Evolutionary conservation across 2,797 vertebrate genomes (phyloP), one percentile per base, ranked within the genome.

Genomic region (Tragelaphus eurycerus): DNA sequence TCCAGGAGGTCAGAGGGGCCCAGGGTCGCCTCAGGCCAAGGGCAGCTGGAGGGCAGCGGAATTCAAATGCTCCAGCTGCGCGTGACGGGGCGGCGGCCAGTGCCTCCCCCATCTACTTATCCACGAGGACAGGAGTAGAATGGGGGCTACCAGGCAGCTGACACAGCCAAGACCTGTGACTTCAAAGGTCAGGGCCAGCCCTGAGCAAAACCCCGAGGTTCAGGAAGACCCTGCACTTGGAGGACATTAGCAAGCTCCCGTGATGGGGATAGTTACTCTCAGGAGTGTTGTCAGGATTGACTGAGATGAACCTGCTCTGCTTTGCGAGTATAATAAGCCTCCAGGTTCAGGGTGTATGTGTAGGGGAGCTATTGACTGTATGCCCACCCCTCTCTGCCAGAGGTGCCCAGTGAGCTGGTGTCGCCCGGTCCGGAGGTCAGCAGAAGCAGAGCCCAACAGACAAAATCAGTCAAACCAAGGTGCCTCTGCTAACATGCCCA

Each of bases 261-360:
- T 2, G 0, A 19, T 2, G 17, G 43, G 14, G 23, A 13, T 1
- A 17, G 5, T 9, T 7, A 27, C 6, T 64, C 59, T 50, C 17
- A 15, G 23, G 25, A 23, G 3, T 16, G 0, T 3, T 9, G 6
- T 38, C 3, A 15, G 31, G 54, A 9, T 19, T 60, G 48, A 16
- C 1, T 29, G 6, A 89, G 78, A 83, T 7, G 21, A 60, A 55
- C 1, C 12, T 11, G 64, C 34, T 57, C 12, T 1, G 6, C 46
- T 31, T n/a, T 54, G 50, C 31, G 25, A n/a, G 6, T 9, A 12
- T 1, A 34, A 14, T 48, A 9, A 3, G 29, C 34, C 31, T 62
- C 13, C 8, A 5, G 19, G 43, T 6, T n/a, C 54, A n/a, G 4
- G 21, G 87, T 3, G 46, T 7, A 21, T 2, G n/a, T 5, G 6